phyloP scores from a whole-genome alignment of 2,888 invertebrate species.

The Microctonus aethiopoides region DNA sequence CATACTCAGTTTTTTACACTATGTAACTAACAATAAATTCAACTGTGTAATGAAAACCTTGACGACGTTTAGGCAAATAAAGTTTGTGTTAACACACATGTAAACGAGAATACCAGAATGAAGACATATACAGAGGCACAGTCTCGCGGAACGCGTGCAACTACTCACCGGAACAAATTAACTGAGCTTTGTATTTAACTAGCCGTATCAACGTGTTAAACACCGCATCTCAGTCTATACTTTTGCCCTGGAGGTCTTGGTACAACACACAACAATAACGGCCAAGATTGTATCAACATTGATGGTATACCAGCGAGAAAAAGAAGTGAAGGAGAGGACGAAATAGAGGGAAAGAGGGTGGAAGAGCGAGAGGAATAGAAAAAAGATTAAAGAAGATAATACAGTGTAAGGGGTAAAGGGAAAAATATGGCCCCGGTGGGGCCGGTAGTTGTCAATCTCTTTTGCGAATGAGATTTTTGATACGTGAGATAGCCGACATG shows the following conservation, averaged over 20 bases:
- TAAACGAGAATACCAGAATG: constrained; percentile 3
- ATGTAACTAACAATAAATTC: not conserved
- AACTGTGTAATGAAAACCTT: not conserved
- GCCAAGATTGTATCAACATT: constrained; percentile 22
- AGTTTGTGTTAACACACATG: constrained; percentile 23
- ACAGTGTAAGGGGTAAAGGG: constrained; percentile 38
- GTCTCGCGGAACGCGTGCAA: constrained; percentile 41
- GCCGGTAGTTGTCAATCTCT: constrained; percentile 57
- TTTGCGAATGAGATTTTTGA: constrained; percentile 51
- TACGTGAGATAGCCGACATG: constrained; percentile 34
- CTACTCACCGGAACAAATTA: constrained; percentile 56
- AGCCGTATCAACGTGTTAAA: constrained; percentile 53
- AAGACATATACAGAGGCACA: constrained; percentile 16
- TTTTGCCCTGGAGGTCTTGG: not conserved
- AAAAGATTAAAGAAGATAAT: constrained; percentile 49
- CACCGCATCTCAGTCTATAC: constrained; percentile 34
- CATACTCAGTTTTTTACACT: not conserved
- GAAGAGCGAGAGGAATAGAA: constrained; percentile 44
- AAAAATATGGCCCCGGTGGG: constrained; percentile 40
- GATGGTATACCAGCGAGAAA: not conserved
- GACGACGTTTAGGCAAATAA: not conserved
- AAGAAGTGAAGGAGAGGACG: not conserved
- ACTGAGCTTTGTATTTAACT: constrained; percentile 56
- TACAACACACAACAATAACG: constrained; percentile 14
- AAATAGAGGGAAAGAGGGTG: constrained; percentile 12